Evolutionary conservation across 2,113 vertebrate genomes (phyloP).

Genomic region (Amazona vittata): DNA sequence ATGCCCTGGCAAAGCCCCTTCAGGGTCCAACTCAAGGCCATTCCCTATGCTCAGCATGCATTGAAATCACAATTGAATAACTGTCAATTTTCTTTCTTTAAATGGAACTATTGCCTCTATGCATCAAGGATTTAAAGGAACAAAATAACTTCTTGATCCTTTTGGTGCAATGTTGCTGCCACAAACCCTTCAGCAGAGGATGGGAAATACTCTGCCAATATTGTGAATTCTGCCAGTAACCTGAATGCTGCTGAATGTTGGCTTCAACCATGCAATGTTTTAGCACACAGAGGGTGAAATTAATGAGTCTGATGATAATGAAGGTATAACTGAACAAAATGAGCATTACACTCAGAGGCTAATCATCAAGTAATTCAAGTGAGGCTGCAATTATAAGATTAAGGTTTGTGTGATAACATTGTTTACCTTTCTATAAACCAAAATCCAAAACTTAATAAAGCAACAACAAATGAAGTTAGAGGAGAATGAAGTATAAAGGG

Average conservation of each 20-base stretch:
- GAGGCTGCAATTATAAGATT: constrained; percentile 8
- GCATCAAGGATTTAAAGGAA: not conserved
- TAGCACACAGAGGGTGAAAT: constrained; percentile 19
- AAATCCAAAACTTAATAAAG: constrained; percentile 20
- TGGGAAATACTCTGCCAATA: not conserved
- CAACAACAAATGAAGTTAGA: not conserved
- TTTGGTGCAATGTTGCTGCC: not conserved
- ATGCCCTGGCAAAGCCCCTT: not conserved
- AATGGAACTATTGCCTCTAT: not conserved
- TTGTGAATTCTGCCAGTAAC: not conserved
- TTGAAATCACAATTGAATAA: not conserved
- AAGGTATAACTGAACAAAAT: constrained; percentile 37
- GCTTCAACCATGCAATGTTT: not conserved
- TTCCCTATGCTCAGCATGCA: not conserved
- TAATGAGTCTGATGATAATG: constrained; percentile 56
- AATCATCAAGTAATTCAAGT: constrained; percentile 30
- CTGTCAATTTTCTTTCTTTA: not conserved
- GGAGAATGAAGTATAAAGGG: not conserved
- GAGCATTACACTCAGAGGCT: not conserved
- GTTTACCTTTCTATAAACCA: constrained; percentile 26
- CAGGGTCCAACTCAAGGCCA: not conserved
- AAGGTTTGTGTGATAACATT: constrained; percentile 10
- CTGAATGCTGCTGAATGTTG: not conserved
- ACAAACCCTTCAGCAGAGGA: not conserved
- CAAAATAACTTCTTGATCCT: not conserved